These are phyloP conservation scores for Epizoanthus scotinus DNA, from an alignment of 92 coral and sea anemone genomes.

Conservation along the genomic window DNA sequence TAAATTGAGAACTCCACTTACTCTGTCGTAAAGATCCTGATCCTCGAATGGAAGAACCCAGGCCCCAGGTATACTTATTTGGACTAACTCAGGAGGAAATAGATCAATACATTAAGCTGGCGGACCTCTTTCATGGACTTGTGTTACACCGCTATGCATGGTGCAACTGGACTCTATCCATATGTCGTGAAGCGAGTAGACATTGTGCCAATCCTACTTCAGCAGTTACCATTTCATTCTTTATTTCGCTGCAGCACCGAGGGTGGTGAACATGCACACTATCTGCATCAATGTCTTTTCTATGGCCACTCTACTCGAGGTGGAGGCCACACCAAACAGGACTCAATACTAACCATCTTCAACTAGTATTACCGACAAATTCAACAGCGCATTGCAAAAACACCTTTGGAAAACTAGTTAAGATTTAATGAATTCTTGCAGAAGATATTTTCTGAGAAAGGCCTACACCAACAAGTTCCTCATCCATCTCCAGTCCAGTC, in stretches of 20 bases:
- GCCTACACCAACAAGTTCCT: too few relatives aligned
- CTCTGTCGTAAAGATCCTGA: too few relatives aligned
- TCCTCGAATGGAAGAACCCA: too few relatives aligned
- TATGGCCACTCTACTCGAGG: too few relatives aligned
- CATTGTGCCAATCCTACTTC: slow-evolving; percentile 2
- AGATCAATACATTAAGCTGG: slow-evolving; percentile 30
- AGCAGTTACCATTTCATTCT: neutral
- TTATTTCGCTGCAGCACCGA: too few relatives aligned
- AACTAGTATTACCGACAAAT: neutral
- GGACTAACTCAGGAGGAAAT: slow-evolving; percentile 33
- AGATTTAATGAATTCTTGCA: too few relatives aligned
- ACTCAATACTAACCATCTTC: slow-evolving; percentile 9
- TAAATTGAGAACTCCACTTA: slow-evolving; percentile 31
- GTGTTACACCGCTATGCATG: slow-evolving; percentile 41
- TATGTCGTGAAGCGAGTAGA: slow-evolving; percentile 18
- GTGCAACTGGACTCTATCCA: slow-evolving; percentile 37
- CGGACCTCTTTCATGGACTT: slow-evolving; percentile 33
- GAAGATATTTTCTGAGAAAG: too few relatives aligned
- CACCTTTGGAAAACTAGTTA: too few relatives aligned
- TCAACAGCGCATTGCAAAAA: too few relatives aligned
- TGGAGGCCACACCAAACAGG: neutral
- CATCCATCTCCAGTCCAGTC: too few relatives aligned
- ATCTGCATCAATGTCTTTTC: neutral
- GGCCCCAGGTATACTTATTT: neutral
- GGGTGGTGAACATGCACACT: slow-evolving; percentile 1